Evolutionary conservation across 2,113 vertebrate species (phyloP).

Genomic region (Odobenus rosmarus): DNA sequence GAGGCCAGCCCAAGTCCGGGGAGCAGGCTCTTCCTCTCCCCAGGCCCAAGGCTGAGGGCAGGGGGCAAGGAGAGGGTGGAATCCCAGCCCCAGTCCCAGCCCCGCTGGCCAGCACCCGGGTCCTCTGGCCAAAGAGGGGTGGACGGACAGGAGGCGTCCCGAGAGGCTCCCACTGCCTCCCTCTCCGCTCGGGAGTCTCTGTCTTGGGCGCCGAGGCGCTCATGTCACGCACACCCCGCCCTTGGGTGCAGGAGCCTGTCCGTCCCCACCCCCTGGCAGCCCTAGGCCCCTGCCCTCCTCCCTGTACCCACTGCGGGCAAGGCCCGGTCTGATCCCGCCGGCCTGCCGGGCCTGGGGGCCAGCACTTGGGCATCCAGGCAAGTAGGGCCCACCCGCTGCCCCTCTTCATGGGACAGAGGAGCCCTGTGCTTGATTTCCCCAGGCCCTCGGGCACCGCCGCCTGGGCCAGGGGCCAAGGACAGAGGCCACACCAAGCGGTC

Average conservation of each 20-base stretch:
- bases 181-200: background rate
- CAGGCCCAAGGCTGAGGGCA: background rate
- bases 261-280: background rate
- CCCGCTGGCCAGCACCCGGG: background rate
- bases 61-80: background rate
- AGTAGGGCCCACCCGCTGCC: background rate
- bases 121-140: background rate
- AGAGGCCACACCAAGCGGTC: background rate
- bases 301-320: constrained; percentile 5
- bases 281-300: background rate
- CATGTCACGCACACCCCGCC: background rate
- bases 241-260: background rate
- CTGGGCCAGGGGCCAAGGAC: background rate
- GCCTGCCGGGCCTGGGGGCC: background rate
- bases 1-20: background rate
- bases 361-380: background rate
- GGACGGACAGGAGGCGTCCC: background rate
- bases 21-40: background rate
- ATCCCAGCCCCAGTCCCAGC: background rate
- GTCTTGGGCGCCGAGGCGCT: background rate
- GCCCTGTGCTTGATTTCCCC: background rate
- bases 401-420: background rate
- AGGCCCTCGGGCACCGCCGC: background rate
- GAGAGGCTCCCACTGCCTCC: background rate
- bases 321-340: background rate